A percentile compares a stretch with the other conserved stretches of the same genome.
Evolutionary conservation across 2,797 vertebrate species (phyloP).

Genomic region (Macropus fuliginosus): DNA sequence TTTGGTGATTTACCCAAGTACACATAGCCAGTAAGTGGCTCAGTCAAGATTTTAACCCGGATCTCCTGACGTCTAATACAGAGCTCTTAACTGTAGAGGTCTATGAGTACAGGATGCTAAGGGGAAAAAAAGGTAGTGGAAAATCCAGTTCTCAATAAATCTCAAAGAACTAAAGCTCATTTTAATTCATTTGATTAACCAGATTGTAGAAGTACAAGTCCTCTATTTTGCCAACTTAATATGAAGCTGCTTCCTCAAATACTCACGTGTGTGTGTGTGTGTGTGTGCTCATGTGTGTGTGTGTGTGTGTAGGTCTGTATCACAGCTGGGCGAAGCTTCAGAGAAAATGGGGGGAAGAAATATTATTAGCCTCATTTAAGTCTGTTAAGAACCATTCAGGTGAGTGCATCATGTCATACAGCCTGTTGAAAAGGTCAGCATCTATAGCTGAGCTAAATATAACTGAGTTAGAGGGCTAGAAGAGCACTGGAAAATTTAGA

Average conservation of each 20-base stretch:
- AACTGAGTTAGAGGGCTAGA: slow-evolving; percentile 71
- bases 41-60: neutral
- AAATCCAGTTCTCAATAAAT: slow-evolving; percentile 45
- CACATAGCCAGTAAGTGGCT: neutral
- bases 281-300: neutral
- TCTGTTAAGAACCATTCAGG: slow-evolving; percentile 66
- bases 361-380: slow-evolving; percentile 44
- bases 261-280: slow-evolving; percentile 5
- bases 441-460: slow-evolving; percentile 72
- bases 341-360: neutral
- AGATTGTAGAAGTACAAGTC: slow-evolving; percentile 55
- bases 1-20: neutral
- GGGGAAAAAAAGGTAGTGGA: slow-evolving; percentile 39
- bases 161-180: slow-evolving; percentile 51
- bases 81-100: neutral
- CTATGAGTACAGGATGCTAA: neutral
- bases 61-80: neutral
- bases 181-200: slow-evolving; percentile 51
- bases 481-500: slow-evolving; percentile 77
- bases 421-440: slow-evolving; percentile 74
- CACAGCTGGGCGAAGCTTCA: neutral
- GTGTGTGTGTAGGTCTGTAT: neutral
- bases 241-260: slow-evolving; percentile 38
- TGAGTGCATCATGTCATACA: slow-evolving; percentile 48
- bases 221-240: slow-evolving; percentile 39